These are phyloP conservation scores for Dascillus cervinus DNA, from an alignment of 2,888 invertebrate genomes.

Conservation along the genomic window DNA sequence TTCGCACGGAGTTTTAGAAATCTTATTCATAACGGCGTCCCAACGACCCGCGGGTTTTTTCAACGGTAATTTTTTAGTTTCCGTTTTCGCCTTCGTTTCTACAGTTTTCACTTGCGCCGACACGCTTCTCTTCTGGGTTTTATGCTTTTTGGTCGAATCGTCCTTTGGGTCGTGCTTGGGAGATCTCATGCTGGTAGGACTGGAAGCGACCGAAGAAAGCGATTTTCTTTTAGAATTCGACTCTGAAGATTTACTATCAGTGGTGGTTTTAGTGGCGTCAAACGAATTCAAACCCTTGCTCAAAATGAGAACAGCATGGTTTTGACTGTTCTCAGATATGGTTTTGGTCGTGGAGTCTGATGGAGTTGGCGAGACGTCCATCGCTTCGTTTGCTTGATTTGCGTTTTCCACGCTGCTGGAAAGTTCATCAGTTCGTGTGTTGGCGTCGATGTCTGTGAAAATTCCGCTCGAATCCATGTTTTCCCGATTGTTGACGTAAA, in stretches of 20 bases:
- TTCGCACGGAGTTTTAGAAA: slow-evolving; percentile 63
- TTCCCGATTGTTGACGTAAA: slow-evolving; percentile 50
- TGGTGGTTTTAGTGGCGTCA: slow-evolving; percentile 5
- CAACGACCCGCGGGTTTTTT: slow-evolving; percentile 61
- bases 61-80: slow-evolving; percentile 45
- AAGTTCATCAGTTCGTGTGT: slow-evolving; percentile 45
- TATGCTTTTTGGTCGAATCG: slow-evolving; percentile 59
- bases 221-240: slow-evolving; percentile 31
- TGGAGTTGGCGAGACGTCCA: slow-evolving; percentile 55
- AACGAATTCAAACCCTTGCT: slow-evolving; percentile 3
- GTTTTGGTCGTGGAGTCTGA: slow-evolving; percentile 53
- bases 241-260: slow-evolving; percentile 11
- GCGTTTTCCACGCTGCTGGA: slow-evolving; percentile 22
- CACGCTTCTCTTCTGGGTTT: slow-evolving; percentile 72
- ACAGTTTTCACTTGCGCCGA: slow-evolving; percentile 69
- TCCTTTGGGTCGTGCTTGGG: slow-evolving; percentile 35
- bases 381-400: slow-evolving; percentile 23
- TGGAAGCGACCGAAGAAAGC: slow-evolving; percentile 28
- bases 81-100: slow-evolving; percentile 48
- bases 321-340: slow-evolving; percentile 48
- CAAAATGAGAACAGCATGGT: slow-evolving; percentile 19
- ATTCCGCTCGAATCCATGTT: slow-evolving; percentile 90
- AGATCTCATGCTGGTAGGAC: slow-evolving; percentile 31
- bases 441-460: slow-evolving; percentile 79
- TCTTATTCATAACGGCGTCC: slow-evolving; percentile 79